These are phyloP conservation scores for Ictidomys tridecemlineatus DNA, from an alignment of 2,113 vertebrate genomes.

Conservation along the genomic window DNA sequence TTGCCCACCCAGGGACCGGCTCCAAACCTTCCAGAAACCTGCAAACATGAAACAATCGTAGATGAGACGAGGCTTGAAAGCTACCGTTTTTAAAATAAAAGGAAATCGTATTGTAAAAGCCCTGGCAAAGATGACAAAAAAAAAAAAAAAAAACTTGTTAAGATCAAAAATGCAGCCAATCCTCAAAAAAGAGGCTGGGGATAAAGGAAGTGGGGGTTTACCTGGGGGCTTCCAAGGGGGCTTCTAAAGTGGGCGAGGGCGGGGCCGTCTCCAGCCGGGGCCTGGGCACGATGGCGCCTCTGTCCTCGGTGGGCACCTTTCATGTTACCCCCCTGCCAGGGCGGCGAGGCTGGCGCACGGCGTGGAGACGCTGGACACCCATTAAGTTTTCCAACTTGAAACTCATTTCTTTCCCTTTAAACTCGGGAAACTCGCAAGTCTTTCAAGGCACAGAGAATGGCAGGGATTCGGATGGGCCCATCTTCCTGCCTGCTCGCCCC, in stretches of 20 bases:
- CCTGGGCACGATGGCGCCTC: slow-evolving; percentile 70
- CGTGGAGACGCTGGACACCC: slow-evolving; percentile 57
- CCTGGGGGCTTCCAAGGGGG: slow-evolving; percentile 81
- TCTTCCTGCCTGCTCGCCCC: neutral
- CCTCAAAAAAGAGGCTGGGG: slow-evolving; percentile 84
- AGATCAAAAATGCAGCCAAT: slow-evolving; percentile 87
- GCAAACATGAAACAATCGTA: slow-evolving; percentile 88
- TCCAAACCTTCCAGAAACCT: slow-evolving; percentile 84
- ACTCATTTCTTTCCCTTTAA: slow-evolving; percentile 78
- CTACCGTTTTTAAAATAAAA: slow-evolving; percentile 82
- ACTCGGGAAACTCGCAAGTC: slow-evolving; percentile 66
- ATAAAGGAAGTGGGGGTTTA: slow-evolving; percentile 81
- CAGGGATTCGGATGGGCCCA: neutral
- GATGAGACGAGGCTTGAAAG: slow-evolving; percentile 85
- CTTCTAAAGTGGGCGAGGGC: slow-evolving; percentile 78
- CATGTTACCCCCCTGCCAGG: slow-evolving; percentile 65
- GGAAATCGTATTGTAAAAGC: slow-evolving; percentile 85
- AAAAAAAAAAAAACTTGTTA: slow-evolving; percentile 80
- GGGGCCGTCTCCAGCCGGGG: slow-evolving; percentile 46
- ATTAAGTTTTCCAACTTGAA: slow-evolving; percentile 72
- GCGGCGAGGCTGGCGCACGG: slow-evolving; percentile 44
- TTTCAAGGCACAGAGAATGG: slow-evolving; percentile 67
- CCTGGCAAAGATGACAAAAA: slow-evolving; percentile 86
- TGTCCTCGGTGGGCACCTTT: slow-evolving; percentile 78
- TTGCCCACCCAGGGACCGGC: slow-evolving; percentile 63